phyloP scores from a whole-genome alignment of 1,140 invertebrate genomes.

The Laupala kohalensis region DNA sequence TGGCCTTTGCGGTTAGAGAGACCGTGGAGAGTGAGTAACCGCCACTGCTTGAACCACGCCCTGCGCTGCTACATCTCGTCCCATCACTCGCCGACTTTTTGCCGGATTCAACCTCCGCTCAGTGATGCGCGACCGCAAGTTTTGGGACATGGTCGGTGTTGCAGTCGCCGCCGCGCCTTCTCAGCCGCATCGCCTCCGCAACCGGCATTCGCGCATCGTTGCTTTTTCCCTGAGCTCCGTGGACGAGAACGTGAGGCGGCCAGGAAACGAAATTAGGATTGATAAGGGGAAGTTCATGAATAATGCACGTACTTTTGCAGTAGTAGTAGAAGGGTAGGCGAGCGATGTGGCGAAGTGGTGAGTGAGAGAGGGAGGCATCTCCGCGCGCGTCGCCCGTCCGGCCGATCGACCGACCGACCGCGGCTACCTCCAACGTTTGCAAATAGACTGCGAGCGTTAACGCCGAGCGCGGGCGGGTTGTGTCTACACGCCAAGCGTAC shows the following conservation, averaged over 20 bases:
- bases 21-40: too few relatives aligned
- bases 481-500: not conserved
- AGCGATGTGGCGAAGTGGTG: too few relatives aligned
- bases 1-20: not conserved
- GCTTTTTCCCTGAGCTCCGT: too few relatives aligned
- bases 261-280: not conserved
- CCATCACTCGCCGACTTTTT: not conserved
- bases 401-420: too few relatives aligned
- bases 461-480: not conserved
- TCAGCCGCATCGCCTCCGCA: not conserved
- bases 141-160: too few relatives aligned
- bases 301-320: not conserved
- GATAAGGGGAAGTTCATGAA: not conserved
- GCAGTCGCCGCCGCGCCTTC: too few relatives aligned
- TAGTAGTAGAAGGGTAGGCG: too few relatives aligned
- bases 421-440: not conserved
- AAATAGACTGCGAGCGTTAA: not conserved
- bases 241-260: too few relatives aligned
- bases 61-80: too few relatives aligned
- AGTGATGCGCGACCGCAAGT: not conserved
- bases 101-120: not conserved
- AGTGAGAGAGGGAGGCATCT: too few relatives aligned
- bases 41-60: too few relatives aligned
- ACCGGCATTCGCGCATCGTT: not conserved
- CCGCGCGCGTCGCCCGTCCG: not conserved